These are phyloP conservation scores for Ailuropoda melanoleuca DNA, from an alignment of 2,113 vertebrate genomes.

Conservation along the genomic window DNA sequence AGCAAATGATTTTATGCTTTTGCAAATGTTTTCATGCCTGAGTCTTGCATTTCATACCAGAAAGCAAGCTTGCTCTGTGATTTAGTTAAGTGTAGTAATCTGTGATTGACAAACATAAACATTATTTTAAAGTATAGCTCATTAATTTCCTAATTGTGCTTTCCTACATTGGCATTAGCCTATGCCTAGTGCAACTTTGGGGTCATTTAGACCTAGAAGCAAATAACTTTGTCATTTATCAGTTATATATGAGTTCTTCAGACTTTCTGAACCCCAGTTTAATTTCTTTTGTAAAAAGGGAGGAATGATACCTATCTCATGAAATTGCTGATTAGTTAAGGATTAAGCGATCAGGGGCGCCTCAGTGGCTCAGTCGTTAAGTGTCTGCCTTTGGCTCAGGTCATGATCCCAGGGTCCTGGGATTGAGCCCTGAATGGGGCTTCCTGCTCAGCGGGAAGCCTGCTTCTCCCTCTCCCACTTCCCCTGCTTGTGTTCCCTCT, in stretches of 20 bases:
- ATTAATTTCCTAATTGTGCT: background rate
- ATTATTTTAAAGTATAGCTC: conserved; percentile 18
- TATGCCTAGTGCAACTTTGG: background rate
- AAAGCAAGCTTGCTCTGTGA: background rate
- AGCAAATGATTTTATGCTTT: background rate
- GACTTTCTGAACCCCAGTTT: background rate
- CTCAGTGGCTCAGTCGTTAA: too few relatives aligned
- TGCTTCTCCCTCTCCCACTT: too few relatives aligned
- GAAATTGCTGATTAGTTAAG: background rate
- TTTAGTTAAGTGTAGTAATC: background rate
- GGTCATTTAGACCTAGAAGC: background rate
- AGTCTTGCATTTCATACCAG: background rate
- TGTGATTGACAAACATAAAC: background rate
- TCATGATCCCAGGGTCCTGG: too few relatives aligned
- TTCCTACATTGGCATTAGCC: background rate
- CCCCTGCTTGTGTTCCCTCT: too few relatives aligned
- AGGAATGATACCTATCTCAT: background rate
- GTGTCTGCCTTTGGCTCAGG: too few relatives aligned
- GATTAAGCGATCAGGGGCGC: background rate
- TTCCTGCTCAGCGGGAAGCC: too few relatives aligned
- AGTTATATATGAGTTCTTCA: background rate
- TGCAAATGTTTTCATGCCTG: background rate
- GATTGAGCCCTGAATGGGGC: too few relatives aligned
- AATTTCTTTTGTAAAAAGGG: background rate
- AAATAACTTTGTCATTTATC: background rate